Evolutionary conservation across 2,113 vertebrate genomes (phyloP).

Genomic region (Dicaeum eximium): DNA sequence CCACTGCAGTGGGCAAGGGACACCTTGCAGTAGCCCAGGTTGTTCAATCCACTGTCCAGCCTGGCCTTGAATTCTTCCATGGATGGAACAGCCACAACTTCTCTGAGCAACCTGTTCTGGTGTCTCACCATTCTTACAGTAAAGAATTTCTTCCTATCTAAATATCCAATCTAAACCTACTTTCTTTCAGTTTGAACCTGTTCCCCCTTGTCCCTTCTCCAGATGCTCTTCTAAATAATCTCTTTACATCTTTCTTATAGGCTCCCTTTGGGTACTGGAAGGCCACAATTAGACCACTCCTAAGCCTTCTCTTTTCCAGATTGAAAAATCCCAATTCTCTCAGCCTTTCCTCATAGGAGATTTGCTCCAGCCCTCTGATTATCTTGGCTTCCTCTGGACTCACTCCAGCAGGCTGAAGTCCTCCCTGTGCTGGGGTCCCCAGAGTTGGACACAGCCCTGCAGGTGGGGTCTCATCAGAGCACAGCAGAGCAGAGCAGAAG

Average conservation of each 20-base stretch:
- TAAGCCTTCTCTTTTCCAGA: neutral
- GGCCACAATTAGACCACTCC: neutral
- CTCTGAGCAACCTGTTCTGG: neutral
- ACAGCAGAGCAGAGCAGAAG: neutral
- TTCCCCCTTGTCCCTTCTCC: neutral
- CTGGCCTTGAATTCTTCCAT: neutral
- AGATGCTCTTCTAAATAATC: neutral
- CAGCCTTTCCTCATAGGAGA: neutral
- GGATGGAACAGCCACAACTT: neutral
- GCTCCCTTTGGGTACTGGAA: neutral
- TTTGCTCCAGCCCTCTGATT: neutral
- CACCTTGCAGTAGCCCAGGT: neutral
- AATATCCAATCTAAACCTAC: neutral
- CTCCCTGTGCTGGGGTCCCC: neutral
- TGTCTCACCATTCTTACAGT: neutral
- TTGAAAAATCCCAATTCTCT: neutral
- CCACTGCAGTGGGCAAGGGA: neutral
- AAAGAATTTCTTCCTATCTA: neutral
- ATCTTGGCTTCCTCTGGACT: neutral
- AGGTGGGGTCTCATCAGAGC: neutral
- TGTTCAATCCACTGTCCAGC: neutral
- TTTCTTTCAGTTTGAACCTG: neutral
- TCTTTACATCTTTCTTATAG: neutral
- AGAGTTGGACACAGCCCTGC: neutral
- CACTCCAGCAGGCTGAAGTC: neutral